Conservation (phyloP, 2,888 invertebrate genomes). For the Sphinx pinastri region DNA sequence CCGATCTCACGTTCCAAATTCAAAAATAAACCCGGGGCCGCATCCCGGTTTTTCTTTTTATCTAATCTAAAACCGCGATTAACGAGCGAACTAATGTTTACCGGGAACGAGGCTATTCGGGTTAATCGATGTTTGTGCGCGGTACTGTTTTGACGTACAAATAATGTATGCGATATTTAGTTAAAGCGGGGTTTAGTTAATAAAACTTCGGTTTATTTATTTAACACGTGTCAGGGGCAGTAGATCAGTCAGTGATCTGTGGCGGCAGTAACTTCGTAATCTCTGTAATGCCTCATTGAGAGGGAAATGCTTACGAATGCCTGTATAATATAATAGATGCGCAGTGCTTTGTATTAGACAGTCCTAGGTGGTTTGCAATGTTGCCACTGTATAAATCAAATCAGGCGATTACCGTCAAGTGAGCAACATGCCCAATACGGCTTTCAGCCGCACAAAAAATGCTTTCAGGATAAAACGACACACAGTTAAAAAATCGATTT, state of each 20-base stretch:
- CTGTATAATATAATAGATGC: no score
- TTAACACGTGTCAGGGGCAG: background rate
- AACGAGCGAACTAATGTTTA: conserved; percentile 19
- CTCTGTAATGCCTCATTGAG: background rate
- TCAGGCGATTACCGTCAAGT: no score
- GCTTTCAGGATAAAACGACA: no score
- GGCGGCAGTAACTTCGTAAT: background rate
- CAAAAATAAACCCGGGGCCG: background rate
- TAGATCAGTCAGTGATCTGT: background rate
- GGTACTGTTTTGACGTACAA: conserved; percentile 19
- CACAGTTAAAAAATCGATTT: no score
- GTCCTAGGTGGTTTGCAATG: no score
- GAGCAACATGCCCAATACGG: no score
- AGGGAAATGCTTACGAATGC: no score
- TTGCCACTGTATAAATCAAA: no score
- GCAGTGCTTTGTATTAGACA: no score
- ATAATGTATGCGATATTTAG: conserved; percentile 16
- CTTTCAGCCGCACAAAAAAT: no score
- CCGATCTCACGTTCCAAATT: conserved; percentile 12
- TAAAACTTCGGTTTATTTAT: background rate
- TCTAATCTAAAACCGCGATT: conserved; percentile 19
- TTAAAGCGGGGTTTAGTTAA: background rate
- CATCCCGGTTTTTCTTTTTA: conserved; percentile 1
- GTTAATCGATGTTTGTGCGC: conserved; percentile 26
- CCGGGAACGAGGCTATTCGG: conserved; percentile 21